Evolutionary conservation across 2,113 vertebrate species (phyloP).

Genomic region (Tympanuchus pallidicinctus): DNA sequence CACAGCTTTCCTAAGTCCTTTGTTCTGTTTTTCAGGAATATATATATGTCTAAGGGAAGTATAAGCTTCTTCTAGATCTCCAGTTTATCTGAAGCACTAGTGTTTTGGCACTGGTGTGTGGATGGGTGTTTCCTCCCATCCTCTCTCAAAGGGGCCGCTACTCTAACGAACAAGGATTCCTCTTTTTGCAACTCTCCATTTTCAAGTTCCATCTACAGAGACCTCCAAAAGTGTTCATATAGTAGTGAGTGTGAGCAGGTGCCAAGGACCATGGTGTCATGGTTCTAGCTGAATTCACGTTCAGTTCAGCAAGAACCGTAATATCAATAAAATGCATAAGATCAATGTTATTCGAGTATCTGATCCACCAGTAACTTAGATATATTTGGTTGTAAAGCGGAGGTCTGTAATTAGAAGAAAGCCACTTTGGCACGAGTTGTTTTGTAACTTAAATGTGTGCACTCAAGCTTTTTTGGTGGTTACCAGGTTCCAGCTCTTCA

Average conservation of each 20-base stretch:
- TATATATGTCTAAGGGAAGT: background rate
- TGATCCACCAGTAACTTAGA: background rate
- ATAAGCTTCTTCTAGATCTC: background rate
- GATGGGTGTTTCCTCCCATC: background rate
- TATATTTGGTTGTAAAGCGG: background rate
- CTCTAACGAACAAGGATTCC: background rate
- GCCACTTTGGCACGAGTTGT: background rate
- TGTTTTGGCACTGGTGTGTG: background rate
- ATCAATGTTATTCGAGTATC: background rate
- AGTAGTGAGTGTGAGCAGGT: background rate
- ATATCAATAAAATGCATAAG: background rate
- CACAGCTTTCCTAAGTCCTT: background rate
- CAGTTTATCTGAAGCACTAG: background rate
- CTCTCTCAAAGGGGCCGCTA: background rate
- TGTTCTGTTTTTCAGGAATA: background rate
- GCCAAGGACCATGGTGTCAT: background rate
- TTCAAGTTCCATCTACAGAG: background rate
- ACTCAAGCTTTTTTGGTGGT: background rate
- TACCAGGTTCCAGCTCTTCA: background rate
- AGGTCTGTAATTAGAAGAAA: background rate
- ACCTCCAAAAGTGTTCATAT: fast-evolving
- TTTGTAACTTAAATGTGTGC: background rate
- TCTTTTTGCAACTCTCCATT: background rate
- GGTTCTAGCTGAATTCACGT: background rate
- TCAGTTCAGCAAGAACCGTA: no score